Evolutionary conservation across 1,140 invertebrate genomes (phyloP).

Genomic region (Nephila pilipes): DNA sequence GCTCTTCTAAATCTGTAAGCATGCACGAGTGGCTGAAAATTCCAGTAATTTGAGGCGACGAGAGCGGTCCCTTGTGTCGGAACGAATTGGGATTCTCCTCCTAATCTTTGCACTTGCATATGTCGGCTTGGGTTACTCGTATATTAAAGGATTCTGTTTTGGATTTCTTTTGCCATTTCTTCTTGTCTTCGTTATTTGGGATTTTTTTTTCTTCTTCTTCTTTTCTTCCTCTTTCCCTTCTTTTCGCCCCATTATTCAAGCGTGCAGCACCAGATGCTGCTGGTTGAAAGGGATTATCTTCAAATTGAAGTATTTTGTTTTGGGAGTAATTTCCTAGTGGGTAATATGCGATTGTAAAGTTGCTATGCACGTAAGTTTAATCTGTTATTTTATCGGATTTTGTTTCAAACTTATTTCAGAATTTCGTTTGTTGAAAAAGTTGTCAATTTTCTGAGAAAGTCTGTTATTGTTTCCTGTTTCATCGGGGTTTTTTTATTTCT

Average conservation of each 20-base stretch:
- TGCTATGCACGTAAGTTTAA: too few species aligned
- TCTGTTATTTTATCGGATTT: too few species aligned
- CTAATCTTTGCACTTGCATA: conserved; percentile 20
- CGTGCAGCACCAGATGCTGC: not conserved
- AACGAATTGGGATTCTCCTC: not conserved
- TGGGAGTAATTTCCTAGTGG: too few species aligned
- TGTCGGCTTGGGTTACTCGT: conserved; percentile 38
- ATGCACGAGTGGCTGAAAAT: not conserved
- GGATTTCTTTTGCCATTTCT: not conserved
- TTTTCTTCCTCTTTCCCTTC: not conserved
- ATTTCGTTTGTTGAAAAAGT: too few species aligned
- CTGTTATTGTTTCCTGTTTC: too few species aligned
- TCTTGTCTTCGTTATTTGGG: not conserved
- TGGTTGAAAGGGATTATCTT: not conserved
- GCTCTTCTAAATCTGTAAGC: not conserved
- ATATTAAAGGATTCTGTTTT: conserved; percentile 25
- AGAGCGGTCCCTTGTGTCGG: conserved; percentile 18
- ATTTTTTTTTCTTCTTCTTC: not conserved
- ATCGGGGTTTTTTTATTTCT: too few species aligned
- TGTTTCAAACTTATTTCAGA: too few species aligned
- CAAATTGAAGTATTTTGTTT: not conserved
- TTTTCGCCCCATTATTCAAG: not conserved
- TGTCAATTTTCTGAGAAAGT: too few species aligned
- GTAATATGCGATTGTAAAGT: too few species aligned
- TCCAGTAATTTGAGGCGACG: conserved; percentile 28